phyloP scores from a whole-genome alignment of 1,140 invertebrate species.

The Aphelinus certus region DNA sequence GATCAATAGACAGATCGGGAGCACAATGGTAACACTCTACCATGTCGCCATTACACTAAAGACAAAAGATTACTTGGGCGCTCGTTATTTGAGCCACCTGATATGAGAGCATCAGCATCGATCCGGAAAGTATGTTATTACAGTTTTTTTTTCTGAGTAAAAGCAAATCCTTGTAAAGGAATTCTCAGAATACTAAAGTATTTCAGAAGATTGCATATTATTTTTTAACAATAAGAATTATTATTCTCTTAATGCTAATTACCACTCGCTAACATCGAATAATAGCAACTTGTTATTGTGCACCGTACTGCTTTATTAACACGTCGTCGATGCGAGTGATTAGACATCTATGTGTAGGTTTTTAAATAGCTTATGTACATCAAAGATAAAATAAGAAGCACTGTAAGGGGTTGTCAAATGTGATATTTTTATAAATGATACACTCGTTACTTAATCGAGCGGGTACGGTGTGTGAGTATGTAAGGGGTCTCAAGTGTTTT shows the following conservation, averaged over 20 bases:
- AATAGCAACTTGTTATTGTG: background rate
- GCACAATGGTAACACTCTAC: too few species aligned
- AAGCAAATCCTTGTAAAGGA: too few species aligned
- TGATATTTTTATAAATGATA: conserved; percentile 35
- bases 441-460: conserved; percentile 19
- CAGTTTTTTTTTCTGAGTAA: too few species aligned
- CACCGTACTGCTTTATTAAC: conserved; percentile 14
- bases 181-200: too few species aligned
- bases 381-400: background rate
- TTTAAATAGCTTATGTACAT: conserved; percentile 8
- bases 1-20: too few species aligned
- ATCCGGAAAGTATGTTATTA: too few species aligned
- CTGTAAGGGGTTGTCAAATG: background rate
- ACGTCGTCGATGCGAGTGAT: background rate
- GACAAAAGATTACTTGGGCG: too few species aligned
- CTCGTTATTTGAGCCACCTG: too few species aligned
- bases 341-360: conserved; percentile 1
- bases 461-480: conserved; percentile 4
- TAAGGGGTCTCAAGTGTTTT: background rate
- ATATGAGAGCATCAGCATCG: too few species aligned
- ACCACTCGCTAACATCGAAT: conserved; percentile 8
- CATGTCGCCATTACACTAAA: too few species aligned
- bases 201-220: too few species aligned
- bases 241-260: conserved; percentile 19
- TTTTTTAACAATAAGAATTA: background rate